These are phyloP conservation scores for Oncorhynchus tshawytscha DNA, from an alignment of 2,113 vertebrate genomes.

Conservation along the genomic window DNA sequence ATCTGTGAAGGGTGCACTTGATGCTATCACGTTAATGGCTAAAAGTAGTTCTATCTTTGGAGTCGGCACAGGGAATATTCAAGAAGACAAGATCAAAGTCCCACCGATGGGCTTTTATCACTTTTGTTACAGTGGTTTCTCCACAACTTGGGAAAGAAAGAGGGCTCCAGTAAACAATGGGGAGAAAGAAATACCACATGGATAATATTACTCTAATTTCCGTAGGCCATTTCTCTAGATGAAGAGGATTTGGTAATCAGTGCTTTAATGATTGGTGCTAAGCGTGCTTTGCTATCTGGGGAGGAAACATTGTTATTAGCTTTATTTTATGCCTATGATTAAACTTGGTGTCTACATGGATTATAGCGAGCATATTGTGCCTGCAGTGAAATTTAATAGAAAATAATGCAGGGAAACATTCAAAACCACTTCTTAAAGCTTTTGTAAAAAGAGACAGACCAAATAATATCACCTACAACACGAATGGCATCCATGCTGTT, in stretches of 20 bases:
- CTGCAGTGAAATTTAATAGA: slow-evolving; percentile 20
- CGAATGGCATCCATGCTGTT: neutral
- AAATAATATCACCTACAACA: slow-evolving; percentile 30
- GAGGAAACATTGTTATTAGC: slow-evolving; percentile 16
- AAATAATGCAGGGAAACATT: neutral
- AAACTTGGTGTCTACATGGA: slow-evolving; percentile 4
- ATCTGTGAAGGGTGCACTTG: slow-evolving; percentile 15
- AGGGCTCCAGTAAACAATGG: slow-evolving; percentile 34
- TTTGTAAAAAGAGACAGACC: neutral
- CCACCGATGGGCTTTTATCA: slow-evolving; percentile 36
- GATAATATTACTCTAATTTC: slow-evolving; percentile 18
- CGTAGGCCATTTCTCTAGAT: neutral
- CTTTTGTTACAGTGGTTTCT: slow-evolving; percentile 30
- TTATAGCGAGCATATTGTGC: slow-evolving; percentile 7
- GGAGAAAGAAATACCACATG: slow-evolving; percentile 20
- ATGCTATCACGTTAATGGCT: slow-evolving; percentile 33
- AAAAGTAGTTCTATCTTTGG: slow-evolving; percentile 12
- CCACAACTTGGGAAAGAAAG: slow-evolving; percentile 12
- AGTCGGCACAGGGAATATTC: slow-evolving; percentile 44
- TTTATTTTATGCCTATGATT: slow-evolving; percentile 10
- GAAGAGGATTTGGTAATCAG: slow-evolving; percentile 11
- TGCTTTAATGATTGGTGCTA: slow-evolving; percentile 26
- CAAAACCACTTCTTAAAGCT: neutral
- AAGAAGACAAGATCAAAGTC: slow-evolving; percentile 46
- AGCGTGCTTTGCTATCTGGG: slow-evolving; percentile 10